phyloP scores from a whole-genome alignment of 1,140 invertebrate species.

The Venustaconcha ellipsiformis region DNA sequence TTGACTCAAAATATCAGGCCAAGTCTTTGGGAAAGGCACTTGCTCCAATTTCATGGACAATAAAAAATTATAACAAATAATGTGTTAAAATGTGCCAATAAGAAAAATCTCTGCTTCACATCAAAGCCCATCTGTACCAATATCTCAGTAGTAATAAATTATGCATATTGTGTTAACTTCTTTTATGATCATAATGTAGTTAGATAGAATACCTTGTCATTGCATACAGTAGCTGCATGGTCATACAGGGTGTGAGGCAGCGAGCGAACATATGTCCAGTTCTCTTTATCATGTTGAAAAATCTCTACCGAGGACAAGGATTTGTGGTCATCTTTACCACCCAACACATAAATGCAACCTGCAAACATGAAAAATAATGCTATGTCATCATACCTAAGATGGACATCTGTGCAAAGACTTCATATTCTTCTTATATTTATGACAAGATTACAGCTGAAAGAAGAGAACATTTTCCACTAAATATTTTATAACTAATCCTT shows the following conservation, averaged over 20 bases:
- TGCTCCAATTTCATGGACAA: too few relatives aligned
- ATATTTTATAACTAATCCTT: not conserved
- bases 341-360: constrained; percentile 50
- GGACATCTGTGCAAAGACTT: not conserved
- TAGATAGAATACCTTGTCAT: constrained; percentile 31
- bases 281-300: constrained; percentile 32
- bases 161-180: too few relatives aligned
- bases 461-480: not conserved
- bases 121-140: too few relatives aligned
- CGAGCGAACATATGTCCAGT: constrained; percentile 36
- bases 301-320: constrained; percentile 39
- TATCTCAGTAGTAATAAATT: too few relatives aligned
- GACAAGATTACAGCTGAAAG: not conserved
- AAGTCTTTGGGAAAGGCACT: too few relatives aligned
- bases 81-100: too few relatives aligned
- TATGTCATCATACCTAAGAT: not conserved
- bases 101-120: too few relatives aligned
- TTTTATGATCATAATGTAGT: not conserved
- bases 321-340: constrained; percentile 37
- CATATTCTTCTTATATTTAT: too few relatives aligned
- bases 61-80: too few relatives aligned
- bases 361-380: constrained; percentile 2
- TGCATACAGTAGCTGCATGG: constrained; percentile 39
- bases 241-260: constrained; percentile 31
- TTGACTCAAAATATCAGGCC: too few relatives aligned